These are phyloP conservation scores for Cantharis rustica DNA, from an alignment of 2,888 invertebrate genomes.

Conservation along the genomic window DNA sequence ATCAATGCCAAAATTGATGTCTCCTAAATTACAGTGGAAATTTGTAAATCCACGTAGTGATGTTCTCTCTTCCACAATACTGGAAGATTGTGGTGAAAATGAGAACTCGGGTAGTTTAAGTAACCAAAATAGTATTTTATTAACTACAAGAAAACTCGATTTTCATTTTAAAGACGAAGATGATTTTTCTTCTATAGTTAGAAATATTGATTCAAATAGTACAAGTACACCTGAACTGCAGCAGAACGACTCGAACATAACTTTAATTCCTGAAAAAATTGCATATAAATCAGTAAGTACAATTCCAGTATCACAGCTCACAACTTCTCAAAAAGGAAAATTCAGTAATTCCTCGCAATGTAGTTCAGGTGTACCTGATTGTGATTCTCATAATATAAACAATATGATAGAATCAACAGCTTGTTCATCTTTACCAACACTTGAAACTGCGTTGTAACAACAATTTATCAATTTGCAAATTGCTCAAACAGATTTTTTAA, in stretches of 20 bases:
- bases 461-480: background rate
- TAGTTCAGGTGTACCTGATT: background rate
- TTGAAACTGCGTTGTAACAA: conserved; percentile 65
- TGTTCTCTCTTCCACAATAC: conserved; percentile 84
- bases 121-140: conserved; percentile 57
- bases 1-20: conserved; percentile 64
- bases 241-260: background rate
- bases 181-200: conserved; percentile 1
- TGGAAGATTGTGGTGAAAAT: conserved; percentile 83
- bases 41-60: conserved; percentile 78
- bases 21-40: conserved; percentile 74
- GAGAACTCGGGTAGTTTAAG: conserved; percentile 68
- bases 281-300: background rate
- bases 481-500: background rate
- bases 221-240: conserved; percentile 3
- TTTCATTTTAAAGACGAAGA: conserved; percentile 2
- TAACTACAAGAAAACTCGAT: conserved; percentile 34
- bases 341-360: conserved; percentile 56
- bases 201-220: background rate
- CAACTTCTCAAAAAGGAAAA: conserved; percentile 64
- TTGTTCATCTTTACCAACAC: conserved; percentile 58
- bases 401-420: conserved; percentile 33
- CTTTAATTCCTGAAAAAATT: conserved; percentile 1
- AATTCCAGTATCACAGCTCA: conserved; percentile 7
- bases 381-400: conserved; percentile 1